Conservation (phyloP, 2,888 invertebrate species). For the Yponomeuta malinellus region DNA sequence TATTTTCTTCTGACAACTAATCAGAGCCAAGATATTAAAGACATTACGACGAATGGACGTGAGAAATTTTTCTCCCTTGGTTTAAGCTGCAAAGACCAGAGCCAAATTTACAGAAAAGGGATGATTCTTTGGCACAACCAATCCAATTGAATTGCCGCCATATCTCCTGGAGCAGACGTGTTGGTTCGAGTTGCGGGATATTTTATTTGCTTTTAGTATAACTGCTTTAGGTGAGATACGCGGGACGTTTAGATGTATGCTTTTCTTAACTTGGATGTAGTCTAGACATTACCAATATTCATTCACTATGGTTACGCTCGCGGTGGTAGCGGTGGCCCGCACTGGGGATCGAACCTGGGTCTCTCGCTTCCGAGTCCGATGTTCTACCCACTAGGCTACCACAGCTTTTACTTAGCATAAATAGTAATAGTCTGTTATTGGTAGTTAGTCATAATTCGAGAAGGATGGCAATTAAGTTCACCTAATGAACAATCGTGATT, state of each 20-base stretch:
- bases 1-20: no score
- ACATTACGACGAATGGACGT: neutral
- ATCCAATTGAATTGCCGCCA: neutral
- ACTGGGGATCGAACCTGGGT: no score
- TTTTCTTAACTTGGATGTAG: neutral
- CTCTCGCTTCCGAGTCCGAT: no score
- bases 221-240: neutral
- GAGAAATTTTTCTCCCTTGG: neutral
- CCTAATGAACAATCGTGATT: no score
- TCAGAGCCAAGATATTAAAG: no score
- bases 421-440: no score
- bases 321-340: no score
- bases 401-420: no score
- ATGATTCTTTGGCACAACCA: neutral
- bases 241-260: neutral
- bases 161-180: neutral
- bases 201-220: constrained; percentile 1
- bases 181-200: neutral
- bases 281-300: neutral
- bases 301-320: no score
- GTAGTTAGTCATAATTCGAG: no score
- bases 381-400: no score
- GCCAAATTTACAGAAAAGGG: neutral
- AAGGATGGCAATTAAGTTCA: no score
- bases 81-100: neutral